Conservation (phyloP, 1,140 invertebrate genomes). For the Cyphomyrmex costatus region DNA sequence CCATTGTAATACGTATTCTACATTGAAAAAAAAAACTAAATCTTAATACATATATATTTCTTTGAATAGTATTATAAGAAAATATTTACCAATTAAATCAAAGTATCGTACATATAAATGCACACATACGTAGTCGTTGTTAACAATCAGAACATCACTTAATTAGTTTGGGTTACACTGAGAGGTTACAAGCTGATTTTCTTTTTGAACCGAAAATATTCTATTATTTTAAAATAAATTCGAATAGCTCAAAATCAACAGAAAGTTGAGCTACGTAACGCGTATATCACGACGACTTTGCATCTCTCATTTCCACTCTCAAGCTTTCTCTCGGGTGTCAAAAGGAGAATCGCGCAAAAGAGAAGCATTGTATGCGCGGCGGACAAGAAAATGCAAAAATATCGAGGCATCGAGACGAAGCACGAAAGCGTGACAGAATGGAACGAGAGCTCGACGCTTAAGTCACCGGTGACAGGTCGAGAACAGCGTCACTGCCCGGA, state of each 20-base stretch:
- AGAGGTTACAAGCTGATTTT: not conserved
- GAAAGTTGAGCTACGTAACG: not conserved
- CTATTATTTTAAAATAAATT: not conserved
- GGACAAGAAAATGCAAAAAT: slow-evolving; percentile 68
- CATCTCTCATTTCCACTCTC: not conserved
- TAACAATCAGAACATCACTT: not conserved
- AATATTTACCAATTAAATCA: no score
- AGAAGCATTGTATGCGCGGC: not conserved
- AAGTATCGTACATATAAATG: no score
- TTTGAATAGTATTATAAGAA: no score
- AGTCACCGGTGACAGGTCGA: slow-evolving; percentile 46
- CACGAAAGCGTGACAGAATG: slow-evolving; percentile 61
- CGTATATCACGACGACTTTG: not conserved
- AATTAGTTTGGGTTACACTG: slow-evolving; percentile 12
- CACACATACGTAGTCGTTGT: not conserved
- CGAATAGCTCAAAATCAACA: not conserved
- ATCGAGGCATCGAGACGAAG: slow-evolving; percentile 65
- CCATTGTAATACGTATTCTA: not conserved
- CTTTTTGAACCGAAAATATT: not conserved
- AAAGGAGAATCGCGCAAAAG: not conserved
- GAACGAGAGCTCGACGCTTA: slow-evolving; percentile 63
- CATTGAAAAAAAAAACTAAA: no score
- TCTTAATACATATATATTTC: no score
- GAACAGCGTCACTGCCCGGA: slow-evolving; percentile 59
- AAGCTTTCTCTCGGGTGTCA: not conserved